Conservation (phyloP, 2,888 invertebrate genomes). For the Theretra japonica region DNA sequence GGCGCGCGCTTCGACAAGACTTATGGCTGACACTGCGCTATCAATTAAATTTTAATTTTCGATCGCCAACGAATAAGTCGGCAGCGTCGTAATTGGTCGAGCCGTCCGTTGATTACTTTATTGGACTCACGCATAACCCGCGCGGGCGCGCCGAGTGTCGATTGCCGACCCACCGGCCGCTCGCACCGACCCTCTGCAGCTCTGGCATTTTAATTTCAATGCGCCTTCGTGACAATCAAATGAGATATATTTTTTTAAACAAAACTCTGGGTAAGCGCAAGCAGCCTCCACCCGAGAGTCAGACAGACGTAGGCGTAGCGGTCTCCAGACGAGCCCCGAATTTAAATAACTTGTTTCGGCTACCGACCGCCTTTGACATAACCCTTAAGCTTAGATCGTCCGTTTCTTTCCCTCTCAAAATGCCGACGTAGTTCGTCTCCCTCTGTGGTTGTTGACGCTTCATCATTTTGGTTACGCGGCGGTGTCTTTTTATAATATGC, state of each 20-base stretch:
- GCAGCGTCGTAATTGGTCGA: slow-evolving; percentile 73
- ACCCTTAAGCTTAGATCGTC: slow-evolving; percentile 64
- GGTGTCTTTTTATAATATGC: slow-evolving; percentile 59
- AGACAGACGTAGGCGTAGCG: slow-evolving; percentile 61
- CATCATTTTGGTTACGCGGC: slow-evolving; percentile 61
- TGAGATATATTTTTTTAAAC: slow-evolving; percentile 50
- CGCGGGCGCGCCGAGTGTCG: slow-evolving; percentile 48
- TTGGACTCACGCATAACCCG: slow-evolving; percentile 69
- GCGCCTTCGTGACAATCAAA: slow-evolving; percentile 34
- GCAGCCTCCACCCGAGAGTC: slow-evolving; percentile 40
- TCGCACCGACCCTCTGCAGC: slow-evolving; percentile 8
- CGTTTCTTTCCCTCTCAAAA: slow-evolving; percentile 60
- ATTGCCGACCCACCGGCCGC: slow-evolving; percentile 9
- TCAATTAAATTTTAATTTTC: slow-evolving; percentile 82
- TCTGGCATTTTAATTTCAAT: slow-evolving; percentile 64
- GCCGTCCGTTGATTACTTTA: slow-evolving; percentile 79
- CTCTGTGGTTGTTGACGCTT: slow-evolving; percentile 50
- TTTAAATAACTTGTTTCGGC: slow-evolving; percentile 82
- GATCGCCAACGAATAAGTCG: slow-evolving; percentile 70
- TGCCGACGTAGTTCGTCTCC: slow-evolving; percentile 57
- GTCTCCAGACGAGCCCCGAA: slow-evolving; percentile 63
- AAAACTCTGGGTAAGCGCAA: slow-evolving; percentile 36
- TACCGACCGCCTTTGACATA: slow-evolving; percentile 73
- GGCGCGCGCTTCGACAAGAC: slow-evolving; percentile 45
- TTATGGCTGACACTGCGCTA: slow-evolving; percentile 60